phyloP scores from a whole-genome alignment of 2,797 vertebrate species.

The Miichthys miiuy region DNA sequence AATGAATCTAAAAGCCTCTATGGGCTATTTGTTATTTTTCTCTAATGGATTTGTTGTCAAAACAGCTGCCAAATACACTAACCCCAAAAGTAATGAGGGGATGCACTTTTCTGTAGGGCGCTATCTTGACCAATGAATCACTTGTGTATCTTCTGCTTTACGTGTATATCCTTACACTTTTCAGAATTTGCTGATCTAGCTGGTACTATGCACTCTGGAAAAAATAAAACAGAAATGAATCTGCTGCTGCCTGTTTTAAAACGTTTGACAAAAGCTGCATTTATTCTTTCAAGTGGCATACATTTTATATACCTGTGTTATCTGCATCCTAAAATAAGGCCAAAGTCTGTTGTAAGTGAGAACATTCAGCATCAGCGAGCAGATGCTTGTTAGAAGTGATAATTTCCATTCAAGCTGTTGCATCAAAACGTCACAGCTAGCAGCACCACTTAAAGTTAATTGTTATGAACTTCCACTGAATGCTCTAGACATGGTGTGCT shows the following conservation, averaged over 20 bases:
- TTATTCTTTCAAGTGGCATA: background rate
- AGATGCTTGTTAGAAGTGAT: background rate
- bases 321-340: conserved; percentile 1
- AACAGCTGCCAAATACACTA: background rate
- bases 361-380: conserved; percentile 6
- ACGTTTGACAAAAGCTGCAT: background rate
- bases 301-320: background rate
- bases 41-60: background rate
- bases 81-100: background rate
- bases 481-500: background rate
- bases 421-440: conserved; percentile 2
- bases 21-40: no score
- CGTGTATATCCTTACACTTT: background rate
- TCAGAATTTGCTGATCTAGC: background rate
- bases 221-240: background rate
- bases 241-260: background rate
- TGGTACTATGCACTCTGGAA: background rate
- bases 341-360: background rate
- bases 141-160: background rate
- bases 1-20: background rate
- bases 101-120: background rate
- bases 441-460: background rate
- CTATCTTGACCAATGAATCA: background rate
- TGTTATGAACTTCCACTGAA: background rate
- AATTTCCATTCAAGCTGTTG: conserved; percentile 1